Evolutionary conservation across 2,113 vertebrate species (phyloP).

Genomic region (Rhizomys pruinosus): DNA sequence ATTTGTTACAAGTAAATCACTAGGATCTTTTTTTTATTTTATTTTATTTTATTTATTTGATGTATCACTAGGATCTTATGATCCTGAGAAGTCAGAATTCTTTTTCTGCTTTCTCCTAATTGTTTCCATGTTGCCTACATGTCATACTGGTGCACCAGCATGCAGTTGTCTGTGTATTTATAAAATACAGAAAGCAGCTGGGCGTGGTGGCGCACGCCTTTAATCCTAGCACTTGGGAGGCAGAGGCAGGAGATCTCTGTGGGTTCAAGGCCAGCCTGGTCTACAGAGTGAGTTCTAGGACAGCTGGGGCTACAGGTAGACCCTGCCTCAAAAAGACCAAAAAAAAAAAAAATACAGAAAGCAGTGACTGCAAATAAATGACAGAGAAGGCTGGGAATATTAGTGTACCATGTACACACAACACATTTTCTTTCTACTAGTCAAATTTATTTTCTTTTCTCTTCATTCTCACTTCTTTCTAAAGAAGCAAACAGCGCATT

Average conservation of each 20-base stretch:
- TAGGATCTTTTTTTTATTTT: too few relatives aligned
- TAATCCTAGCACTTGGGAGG: too few relatives aligned
- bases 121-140: neutral
- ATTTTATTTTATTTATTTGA: too few relatives aligned
- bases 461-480: neutral
- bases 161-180: neutral
- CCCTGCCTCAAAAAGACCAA: too few relatives aligned
- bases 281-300: too few relatives aligned
- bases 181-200: conserved; percentile 37
- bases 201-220: too few relatives aligned
- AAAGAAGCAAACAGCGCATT: conserved; percentile 1
- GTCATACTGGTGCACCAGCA: neutral
- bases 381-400: neutral
- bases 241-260: too few relatives aligned
- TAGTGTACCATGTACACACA: neutral
- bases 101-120: conserved; percentile 33
- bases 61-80: neutral
- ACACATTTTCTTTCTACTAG: conserved; percentile 6
- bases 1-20: conserved; percentile 20
- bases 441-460: conserved; percentile 51
- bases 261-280: too few relatives aligned
- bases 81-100: neutral
- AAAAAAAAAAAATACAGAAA: too few relatives aligned
- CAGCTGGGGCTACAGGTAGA: too few relatives aligned
- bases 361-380: neutral